These are phyloP conservation scores for Bembecia ichneumoniformis DNA, from an alignment of 2,888 invertebrate genomes.

Conservation along the genomic window DNA sequence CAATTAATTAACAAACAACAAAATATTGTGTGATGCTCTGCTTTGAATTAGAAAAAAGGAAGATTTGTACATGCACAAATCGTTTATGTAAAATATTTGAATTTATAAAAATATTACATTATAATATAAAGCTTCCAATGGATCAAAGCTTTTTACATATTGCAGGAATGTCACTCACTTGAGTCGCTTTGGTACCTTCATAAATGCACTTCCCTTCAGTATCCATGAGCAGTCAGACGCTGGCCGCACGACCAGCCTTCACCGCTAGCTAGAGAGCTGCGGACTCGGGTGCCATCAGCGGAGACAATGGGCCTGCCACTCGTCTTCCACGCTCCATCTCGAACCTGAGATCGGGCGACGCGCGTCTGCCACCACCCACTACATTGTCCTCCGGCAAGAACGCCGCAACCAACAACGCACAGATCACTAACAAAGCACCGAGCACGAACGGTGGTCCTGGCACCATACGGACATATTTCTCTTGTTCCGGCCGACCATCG, in stretches of 20 bases:
- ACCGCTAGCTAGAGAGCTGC: constrained; percentile 77
- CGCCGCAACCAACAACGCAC: constrained; percentile 92
- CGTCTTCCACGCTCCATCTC: constrained; percentile 85
- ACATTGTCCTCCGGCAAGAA: constrained; percentile 82
- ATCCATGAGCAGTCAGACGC: constrained; percentile 46
- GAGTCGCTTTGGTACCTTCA: constrained; percentile 55
- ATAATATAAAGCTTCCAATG: constrained; percentile 59
- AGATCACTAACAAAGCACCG: constrained; percentile 95
- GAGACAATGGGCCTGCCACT: constrained; percentile 83
- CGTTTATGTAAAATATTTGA: neutral
- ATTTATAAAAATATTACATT: constrained; percentile 27
- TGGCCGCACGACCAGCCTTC: constrained; percentile 55
- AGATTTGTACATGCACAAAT: constrained; percentile 18
- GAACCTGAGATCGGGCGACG: constrained; percentile 83
- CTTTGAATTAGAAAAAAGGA: constrained; percentile 23
- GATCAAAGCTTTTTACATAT: constrained; percentile 32
- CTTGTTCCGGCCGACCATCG: constrained; percentile 51
- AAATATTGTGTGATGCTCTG: constrained; percentile 22
- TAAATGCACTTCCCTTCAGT: constrained; percentile 40
- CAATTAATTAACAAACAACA: neutral
- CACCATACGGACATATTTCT: constrained; percentile 78
- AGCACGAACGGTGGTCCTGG: constrained; percentile 99
- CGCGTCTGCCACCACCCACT: constrained; percentile 42
- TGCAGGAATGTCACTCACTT: constrained; percentile 38
- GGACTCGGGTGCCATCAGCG: constrained; percentile 83